phyloP scores from a whole-genome alignment of 2,888 invertebrate species.

The Andrena trimmerana region DNA sequence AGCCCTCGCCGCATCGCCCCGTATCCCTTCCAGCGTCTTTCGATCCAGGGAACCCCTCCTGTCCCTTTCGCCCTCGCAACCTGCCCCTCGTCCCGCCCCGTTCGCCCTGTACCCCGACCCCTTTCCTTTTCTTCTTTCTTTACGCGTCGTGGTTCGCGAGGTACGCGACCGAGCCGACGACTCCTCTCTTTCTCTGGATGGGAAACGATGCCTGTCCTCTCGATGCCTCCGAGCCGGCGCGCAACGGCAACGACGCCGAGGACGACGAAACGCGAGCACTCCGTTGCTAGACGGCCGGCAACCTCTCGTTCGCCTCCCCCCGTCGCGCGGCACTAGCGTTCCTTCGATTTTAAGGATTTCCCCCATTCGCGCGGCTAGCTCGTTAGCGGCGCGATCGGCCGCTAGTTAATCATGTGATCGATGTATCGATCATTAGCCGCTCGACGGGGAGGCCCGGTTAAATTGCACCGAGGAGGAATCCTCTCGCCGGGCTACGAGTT shows the following conservation, averaged over 20 bases:
- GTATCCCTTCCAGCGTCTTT: conserved; percentile 51
- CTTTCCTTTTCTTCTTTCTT: conserved; percentile 67
- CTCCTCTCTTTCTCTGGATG: conserved; percentile 64
- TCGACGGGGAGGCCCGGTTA: too few relatives aligned
- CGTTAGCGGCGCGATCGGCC: too few relatives aligned
- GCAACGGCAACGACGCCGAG: conserved; percentile 40
- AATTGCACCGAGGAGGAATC: too few relatives aligned
- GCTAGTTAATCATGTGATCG: too few relatives aligned
- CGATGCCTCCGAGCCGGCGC: conserved; percentile 58
- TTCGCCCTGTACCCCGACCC: conserved; percentile 26
- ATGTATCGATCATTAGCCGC: too few relatives aligned
- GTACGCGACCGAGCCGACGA: conserved; percentile 63
- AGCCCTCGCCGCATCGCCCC: conserved; percentile 24
- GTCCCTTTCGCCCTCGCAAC: conserved; percentile 42
- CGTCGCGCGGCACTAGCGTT: not conserved
- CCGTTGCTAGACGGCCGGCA: not conserved
- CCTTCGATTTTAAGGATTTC: conserved; percentile 1
- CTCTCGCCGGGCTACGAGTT: too few relatives aligned
- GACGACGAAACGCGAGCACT: conserved; percentile 44
- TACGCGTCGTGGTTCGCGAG: conserved; percentile 68
- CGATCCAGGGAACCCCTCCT: conserved; percentile 34
- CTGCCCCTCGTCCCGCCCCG: conserved; percentile 35
- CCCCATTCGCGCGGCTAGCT: not conserved
- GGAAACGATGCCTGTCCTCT: conserved; percentile 68
- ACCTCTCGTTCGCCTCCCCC: not conserved